These are phyloP conservation scores for Argyresthia albistria DNA, from an alignment of 2,888 invertebrate species.

Conservation along the genomic window DNA sequence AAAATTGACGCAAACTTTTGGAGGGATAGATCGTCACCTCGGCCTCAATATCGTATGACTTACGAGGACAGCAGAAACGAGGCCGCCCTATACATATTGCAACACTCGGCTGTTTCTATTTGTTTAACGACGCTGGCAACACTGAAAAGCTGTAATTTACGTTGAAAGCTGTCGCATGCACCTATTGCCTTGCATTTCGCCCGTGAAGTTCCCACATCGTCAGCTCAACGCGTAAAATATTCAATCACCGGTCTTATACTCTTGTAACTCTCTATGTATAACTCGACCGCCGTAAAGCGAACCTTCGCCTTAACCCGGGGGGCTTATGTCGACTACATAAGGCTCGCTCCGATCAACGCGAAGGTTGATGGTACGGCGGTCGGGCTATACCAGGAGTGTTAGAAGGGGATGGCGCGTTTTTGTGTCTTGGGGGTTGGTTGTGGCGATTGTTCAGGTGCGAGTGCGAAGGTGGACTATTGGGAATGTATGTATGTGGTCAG, in stretches of 20 bases:
- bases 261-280: too few species aligned
- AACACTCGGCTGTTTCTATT: neutral
- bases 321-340: too few species aligned
- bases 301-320: too few species aligned
- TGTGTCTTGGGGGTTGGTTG: neutral
- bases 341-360: too few species aligned
- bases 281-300: too few species aligned
- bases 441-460: neutral
- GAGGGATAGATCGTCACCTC: neutral
- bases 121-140: neutral
- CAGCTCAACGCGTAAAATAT: neutral
- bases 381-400: too few species aligned
- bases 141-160: neutral
- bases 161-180: neutral
- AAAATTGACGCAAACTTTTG: neutral
- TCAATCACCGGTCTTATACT: neutral
- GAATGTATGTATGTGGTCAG: slow-evolving; percentile 20
- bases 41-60: neutral
- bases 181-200: neutral
- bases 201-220: neutral
- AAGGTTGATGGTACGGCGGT: too few species aligned
- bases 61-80: neutral
- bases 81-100: slow-evolving; percentile 1
- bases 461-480: neutral
- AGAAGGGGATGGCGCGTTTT: too few species aligned